Evolutionary conservation across 2,113 vertebrate species (phyloP), one percentile per base, ranked within the genome.

Genomic region (Numenius arquata): DNA sequence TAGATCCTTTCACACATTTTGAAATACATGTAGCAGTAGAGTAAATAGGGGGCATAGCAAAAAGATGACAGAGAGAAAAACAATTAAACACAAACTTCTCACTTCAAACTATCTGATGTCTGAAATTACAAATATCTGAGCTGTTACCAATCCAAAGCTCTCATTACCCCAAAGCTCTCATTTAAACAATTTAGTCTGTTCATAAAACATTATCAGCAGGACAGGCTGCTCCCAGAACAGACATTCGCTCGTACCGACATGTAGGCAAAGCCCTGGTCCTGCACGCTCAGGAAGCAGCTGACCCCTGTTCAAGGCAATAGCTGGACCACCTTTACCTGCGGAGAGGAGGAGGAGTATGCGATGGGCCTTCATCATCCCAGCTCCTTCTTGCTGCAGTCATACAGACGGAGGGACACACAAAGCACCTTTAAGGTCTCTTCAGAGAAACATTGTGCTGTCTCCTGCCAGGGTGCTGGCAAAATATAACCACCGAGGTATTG

Each of bases 271-370:
- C 43, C 30, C 38, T 21, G 25, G 25, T 68, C 50, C 72, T 34
- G 41, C 32, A 12, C 0, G 0, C 40, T 63, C 21, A 10, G 38
- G 29, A 66, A 87, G 58, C 30, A 87, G 45, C 70, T 0, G 5
- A 17, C 18, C 40, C 61, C 73, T 5, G 0, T 17, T 41, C 53
- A 40, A 77, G 55, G 74, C 20, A 62, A 45, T 6, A 9, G 21
- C 25, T 68, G 30, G 68, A 68, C 77, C 61, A 50, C 6, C 36
- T 95, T 97, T 97, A 98, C 98, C 98, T 77, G 96, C 15, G 5
- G 83, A 97, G 72, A 96, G 20, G 6, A 98, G 88, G 41, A 98
- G 71, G 66, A 97, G 71, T 13, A 85, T 0, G 0, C 3, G 2
- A 34, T 3, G 23, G 88, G 80, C 43, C 83, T 95, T 96, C 97